Conservation (phyloP, 2,888 invertebrate genomes). For the Norana najaformis region DNA sequence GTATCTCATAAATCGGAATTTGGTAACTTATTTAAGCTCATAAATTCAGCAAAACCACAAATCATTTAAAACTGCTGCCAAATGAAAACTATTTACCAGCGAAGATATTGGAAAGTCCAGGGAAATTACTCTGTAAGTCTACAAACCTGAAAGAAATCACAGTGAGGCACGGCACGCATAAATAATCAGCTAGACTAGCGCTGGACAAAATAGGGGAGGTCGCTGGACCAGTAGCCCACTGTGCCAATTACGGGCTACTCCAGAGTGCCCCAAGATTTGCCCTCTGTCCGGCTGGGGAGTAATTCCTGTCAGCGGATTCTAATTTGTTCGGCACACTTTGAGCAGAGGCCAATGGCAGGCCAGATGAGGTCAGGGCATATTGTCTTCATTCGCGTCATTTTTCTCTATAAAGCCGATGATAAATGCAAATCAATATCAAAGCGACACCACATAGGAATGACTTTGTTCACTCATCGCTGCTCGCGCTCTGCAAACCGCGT, state of each 20-base stretch:
- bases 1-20: background rate
- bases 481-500: constrained; percentile 6
- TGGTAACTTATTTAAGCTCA: no score
- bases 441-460: constrained; percentile 22
- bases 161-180: background rate
- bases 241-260: constrained; percentile 17
- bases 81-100: background rate
- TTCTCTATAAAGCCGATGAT: constrained; percentile 24
- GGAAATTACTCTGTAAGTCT: background rate
- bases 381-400: constrained; percentile 23
- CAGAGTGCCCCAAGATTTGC: background rate
- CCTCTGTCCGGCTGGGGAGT: constrained; percentile 5
- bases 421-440: constrained; percentile 26
- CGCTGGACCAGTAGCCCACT: background rate
- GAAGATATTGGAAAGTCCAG: background rate
- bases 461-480: background rate
- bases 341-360: constrained; percentile 23
- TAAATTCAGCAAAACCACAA: background rate
- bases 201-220: background rate
- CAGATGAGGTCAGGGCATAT: constrained; percentile 19
- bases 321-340: constrained; percentile 16
- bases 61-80: background rate
- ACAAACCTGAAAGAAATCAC: background rate
- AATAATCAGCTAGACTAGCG: constrained; percentile 13
- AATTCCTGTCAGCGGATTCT: constrained; percentile 21